Conservation (phyloP, 92 coral and sea anemone genomes). For the Zoanthus gigantus region DNA sequence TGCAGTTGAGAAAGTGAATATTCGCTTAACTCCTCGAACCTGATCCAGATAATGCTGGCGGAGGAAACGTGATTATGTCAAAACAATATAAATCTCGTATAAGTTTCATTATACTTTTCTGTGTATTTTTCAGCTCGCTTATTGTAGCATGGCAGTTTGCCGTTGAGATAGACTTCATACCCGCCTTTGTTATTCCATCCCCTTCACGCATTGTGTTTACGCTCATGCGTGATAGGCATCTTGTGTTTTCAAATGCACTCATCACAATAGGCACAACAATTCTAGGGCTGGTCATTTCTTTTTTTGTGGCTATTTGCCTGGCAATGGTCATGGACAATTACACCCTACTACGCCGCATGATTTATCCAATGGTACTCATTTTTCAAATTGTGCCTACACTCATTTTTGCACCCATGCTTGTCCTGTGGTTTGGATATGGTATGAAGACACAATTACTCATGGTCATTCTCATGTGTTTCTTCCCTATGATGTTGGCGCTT, state of each 20-base stretch:
- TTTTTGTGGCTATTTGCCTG: neutral
- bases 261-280: neutral
- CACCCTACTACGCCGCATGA: neutral
- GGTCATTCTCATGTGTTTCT: too few species aligned
- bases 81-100: neutral
- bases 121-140: neutral
- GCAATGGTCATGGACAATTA: neutral
- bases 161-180: neutral
- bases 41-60: neutral
- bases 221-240: neutral
- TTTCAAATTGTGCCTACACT: neutral
- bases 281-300: neutral
- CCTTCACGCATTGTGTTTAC: neutral
- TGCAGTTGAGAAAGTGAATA: neutral
- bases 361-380: neutral
- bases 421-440: too few species aligned
- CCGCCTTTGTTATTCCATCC: neutral
- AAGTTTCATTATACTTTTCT: too few species aligned
- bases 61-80: neutral
- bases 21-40: neutral
- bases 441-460: too few species aligned
- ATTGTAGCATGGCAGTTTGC: neutral
- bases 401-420: neutral
- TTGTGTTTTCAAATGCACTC: neutral
- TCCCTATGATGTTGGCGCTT: too few species aligned